A percentile compares a stretch with the other conserved stretches of the same genome.
phyloP scores from a whole-genome alignment of 2,888 invertebrate species.

The Acanthosepion pharaonis region DNA sequence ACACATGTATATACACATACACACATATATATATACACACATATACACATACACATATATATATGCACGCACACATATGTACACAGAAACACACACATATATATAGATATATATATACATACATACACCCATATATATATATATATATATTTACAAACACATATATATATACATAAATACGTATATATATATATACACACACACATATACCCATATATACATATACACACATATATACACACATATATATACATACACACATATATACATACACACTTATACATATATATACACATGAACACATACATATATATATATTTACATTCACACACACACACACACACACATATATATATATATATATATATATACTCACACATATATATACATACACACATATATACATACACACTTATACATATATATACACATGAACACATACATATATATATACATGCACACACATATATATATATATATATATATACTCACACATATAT shows the following conservation, averaged over 20 bases:
- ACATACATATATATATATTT: no score
- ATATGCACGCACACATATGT: neutral
- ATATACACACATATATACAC: no score
- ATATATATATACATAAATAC: no score
- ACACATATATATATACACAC: neutral
- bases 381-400: neutral
- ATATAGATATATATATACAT: constrained; percentile 8
- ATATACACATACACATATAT: neutral
- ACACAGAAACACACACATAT: neutral
- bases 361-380: neutral
- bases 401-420: no score
- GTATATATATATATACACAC: neutral
- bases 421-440: no score
- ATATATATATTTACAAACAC: constrained; percentile 37
- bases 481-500: neutral
- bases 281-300: neutral
- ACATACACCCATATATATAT: neutral
- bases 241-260: neutral
- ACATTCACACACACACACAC: neutral
- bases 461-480: no score
- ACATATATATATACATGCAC: neutral
- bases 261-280: constrained; percentile 25
- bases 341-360: no score
- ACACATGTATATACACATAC: no score
- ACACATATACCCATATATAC: neutral